A percentile compares a stretch with the other conserved stretches of the same genome.
Conservation (phyloP, 2,113 vertebrate genomes). For the Thamnaconus septentrionalis region DNA sequence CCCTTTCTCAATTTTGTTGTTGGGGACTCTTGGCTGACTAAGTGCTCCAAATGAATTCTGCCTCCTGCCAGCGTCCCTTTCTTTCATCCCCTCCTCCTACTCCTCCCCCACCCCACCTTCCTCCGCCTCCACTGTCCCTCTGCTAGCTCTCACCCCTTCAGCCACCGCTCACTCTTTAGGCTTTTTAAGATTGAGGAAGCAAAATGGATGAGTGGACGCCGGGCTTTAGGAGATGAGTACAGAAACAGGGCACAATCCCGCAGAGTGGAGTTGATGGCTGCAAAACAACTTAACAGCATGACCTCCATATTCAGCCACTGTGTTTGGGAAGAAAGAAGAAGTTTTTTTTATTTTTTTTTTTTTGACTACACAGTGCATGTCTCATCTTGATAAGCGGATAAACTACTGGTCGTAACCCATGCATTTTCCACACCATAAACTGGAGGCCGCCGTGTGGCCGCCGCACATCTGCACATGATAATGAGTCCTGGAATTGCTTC, state of each 20-base stretch:
- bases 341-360: not conserved
- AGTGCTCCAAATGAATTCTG: slow-evolving; percentile 67
- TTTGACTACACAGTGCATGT: not conserved
- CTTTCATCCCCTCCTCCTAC: not conserved
- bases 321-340: not conserved
- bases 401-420: not conserved
- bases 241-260: not conserved
- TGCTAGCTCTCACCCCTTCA: not conserved
- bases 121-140: no score
- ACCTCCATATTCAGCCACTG: not conserved
- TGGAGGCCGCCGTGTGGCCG: slow-evolving; percentile 20
- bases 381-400: slow-evolving; percentile 21
- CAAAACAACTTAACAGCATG: slow-evolving; percentile 14
- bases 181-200: slow-evolving; percentile 43
- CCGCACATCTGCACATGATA: slow-evolving; percentile 45
- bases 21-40: slow-evolving; percentile 54
- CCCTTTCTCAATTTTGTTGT: slow-evolving; percentile 44
- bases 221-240: slow-evolving; percentile 24
- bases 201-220: slow-evolving; percentile 45
- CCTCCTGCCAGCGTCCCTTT: slow-evolving; percentile 50
- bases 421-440: slow-evolving; percentile 1
- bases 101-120: not conserved
- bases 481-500: slow-evolving; percentile 21
- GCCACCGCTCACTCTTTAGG: slow-evolving; percentile 11
- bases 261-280: slow-evolving; percentile 20